Conservation (phyloP, 1,140 invertebrate genomes). For the Mycetomoellerius zeteki region DNA sequence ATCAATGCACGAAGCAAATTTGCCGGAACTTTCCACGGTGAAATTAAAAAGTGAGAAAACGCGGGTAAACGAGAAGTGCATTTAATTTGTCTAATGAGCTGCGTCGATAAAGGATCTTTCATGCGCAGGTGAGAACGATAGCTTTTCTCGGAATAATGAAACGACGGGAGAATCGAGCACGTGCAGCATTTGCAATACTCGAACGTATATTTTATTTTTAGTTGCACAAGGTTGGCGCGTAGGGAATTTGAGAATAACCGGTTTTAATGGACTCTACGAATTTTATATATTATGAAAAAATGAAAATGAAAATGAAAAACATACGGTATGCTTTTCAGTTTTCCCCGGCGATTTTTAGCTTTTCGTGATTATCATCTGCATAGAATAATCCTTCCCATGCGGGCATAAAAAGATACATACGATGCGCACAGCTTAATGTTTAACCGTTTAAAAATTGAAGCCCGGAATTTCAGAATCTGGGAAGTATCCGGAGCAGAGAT, state of each 20-base stretch:
- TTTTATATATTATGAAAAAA: conserved; percentile 34
- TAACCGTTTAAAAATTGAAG: not conserved
- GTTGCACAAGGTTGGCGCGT: not conserved
- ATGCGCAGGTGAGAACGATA: not conserved
- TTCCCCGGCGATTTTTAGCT: conserved; percentile 6
- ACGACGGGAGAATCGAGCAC: not conserved
- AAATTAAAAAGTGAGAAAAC: conserved; percentile 15
- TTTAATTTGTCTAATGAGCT: conserved; percentile 10
- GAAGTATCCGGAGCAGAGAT: not conserved
- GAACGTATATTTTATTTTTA: not conserved
- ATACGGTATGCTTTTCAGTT: not conserved
- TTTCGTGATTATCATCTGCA: not conserved
- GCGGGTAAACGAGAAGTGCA: not conserved
- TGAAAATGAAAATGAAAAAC: not conserved
- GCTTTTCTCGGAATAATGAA: not conserved
- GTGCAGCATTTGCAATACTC: not conserved
- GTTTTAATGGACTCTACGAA: conserved; percentile 28
- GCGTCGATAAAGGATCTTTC: not conserved
- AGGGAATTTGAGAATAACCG: conserved; percentile 16
- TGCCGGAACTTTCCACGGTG: not conserved
- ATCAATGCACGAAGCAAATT: conserved; percentile 27
- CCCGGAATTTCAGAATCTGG: not conserved
- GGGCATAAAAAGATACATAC: not conserved
- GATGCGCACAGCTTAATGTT: not conserved
- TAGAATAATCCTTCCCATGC: not conserved